Evolutionary conservation across 1,140 invertebrate genomes (phyloP), one percentile per base, ranked within the genome.

Genomic region (Ephestia elutella): DNA sequence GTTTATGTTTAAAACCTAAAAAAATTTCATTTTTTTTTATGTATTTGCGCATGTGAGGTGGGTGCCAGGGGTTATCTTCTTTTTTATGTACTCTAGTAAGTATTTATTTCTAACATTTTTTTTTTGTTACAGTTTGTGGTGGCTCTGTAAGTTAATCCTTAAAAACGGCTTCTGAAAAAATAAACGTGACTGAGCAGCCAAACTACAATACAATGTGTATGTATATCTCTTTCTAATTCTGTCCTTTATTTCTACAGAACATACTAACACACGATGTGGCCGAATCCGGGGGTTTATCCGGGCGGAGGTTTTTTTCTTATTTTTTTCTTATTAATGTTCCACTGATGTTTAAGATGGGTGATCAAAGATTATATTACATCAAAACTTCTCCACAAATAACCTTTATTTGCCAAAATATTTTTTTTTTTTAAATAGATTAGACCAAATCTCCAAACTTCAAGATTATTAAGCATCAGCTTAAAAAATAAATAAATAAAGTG

Each of bases 141-240:
- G 49, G 17, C 18, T 56, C 50, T 56, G 68, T 78, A 76, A 76
- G 76, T 79, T 62, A 62, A 63, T 59, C 66, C 63, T 50, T 74
- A 71, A 81, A 78, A 79, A 86, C 75, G 83, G 78, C 73, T 66
- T 70, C 83, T 58, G 67, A 80, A 68, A 86, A 80, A 56, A 58
- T 86, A 58, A 87, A 82, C 53, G 55, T 69, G 25, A 75, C 78
- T 56, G 78, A 85, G 8, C 72, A 82, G 56, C 76, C 78, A 30
- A 87, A 86, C 75, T 88, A 87, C 82, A 82, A 80, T 62, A 86
- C 83, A 58, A 89, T 89, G 88, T 84, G 88, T 89, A 89, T 84
- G 88, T 89, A 89, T 83, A 35, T 28, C 20, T 62, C 72, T 65
- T 69, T 69, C 65, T 65, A 59, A 57, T 70, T 65, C 44, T 69